phyloP scores from a whole-genome alignment of 1,140 invertebrate genomes.

The Babylonia areolata region DNA sequence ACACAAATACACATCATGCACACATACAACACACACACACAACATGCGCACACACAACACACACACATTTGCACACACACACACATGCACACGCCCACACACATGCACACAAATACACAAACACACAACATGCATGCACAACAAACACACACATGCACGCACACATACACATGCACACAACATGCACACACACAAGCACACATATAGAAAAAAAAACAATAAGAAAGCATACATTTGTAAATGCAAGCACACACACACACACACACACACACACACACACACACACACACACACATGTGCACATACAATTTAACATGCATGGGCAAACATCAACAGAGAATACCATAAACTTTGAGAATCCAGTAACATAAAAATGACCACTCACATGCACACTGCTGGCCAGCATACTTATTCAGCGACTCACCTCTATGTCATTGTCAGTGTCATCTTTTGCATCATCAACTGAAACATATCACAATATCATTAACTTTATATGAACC shows the following conservation, averaged over 20 bases:
- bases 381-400: too few species aligned
- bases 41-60: too few species aligned
- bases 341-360: too few species aligned
- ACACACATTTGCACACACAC: conserved; percentile 14
- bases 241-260: not conserved
- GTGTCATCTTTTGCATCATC: not conserved
- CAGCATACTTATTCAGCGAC: not conserved
- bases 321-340: too few species aligned
- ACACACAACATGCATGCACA: too few species aligned
- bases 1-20: not conserved
- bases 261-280: not conserved
- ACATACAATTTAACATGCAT: too few species aligned
- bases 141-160: not conserved
- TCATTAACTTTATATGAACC: too few species aligned
- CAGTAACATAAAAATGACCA: too few species aligned
- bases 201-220: too few species aligned
- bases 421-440: not conserved
- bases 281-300: not conserved
- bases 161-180: not conserved
- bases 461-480: not conserved
- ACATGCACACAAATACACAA: not conserved
- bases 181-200: not conserved
- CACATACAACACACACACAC: not conserved
- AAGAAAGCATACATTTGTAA: not conserved
- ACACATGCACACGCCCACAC: not conserved